Conservation (phyloP, 2,113 vertebrate genomes). For the Opisthocomus hoazin region DNA sequence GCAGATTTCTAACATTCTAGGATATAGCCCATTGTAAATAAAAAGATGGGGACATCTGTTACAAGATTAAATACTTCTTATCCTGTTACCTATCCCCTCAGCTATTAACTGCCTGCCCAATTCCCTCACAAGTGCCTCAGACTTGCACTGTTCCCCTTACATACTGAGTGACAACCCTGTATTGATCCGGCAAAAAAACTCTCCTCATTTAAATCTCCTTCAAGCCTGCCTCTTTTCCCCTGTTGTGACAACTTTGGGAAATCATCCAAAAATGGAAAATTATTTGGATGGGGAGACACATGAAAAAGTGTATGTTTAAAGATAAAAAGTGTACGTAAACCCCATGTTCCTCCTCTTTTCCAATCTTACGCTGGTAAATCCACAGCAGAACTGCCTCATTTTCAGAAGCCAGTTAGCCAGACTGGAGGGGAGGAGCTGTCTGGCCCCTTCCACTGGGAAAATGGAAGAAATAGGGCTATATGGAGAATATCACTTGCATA, state of each 20-base stretch:
- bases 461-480: background rate
- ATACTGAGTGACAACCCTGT: background rate
- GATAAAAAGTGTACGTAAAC: background rate
- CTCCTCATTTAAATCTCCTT: background rate
- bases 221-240: background rate
- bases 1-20: background rate
- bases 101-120: background rate
- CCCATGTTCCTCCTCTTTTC: background rate
- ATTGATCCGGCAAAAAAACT: background rate
- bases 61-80: background rate
- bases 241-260: constrained; percentile 9
- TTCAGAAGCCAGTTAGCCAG: background rate
- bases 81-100: background rate
- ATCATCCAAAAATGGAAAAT: background rate
- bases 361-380: background rate
- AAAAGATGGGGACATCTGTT: background rate
- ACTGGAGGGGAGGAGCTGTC: background rate
- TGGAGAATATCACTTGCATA: background rate
- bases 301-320: background rate
- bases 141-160: background rate
- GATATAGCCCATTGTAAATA: background rate
- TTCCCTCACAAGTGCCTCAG: background rate
- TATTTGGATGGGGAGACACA: background rate
- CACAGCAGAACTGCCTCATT: background rate
- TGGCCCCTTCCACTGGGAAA: background rate